These are phyloP conservation scores for Diplodus puntazzo DNA, from an alignment of 2,797 vertebrate genomes.

Conservation along the genomic window DNA sequence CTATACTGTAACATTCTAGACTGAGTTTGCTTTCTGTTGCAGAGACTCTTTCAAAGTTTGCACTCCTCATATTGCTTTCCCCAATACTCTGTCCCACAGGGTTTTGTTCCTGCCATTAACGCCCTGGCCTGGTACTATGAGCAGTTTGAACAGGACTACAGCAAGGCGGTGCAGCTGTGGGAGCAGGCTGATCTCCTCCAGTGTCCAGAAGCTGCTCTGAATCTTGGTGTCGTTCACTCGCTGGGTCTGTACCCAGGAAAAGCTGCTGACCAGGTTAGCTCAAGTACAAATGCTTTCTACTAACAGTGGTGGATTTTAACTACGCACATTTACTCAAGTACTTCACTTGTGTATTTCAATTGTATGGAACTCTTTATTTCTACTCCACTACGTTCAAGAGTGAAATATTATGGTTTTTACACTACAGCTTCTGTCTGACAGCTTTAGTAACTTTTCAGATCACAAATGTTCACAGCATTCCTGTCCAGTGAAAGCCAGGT, in stretches of 20 bases:
- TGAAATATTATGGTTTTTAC: no score
- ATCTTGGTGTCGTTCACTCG: constrained; percentile 84
- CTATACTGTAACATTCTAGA: background rate
- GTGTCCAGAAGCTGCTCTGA: constrained; percentile 85
- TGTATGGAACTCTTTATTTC: no score
- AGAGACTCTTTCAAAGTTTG: background rate
- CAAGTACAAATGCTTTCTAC: constrained; percentile 1
- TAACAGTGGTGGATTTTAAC: background rate
- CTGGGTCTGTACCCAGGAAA: constrained; percentile 85
- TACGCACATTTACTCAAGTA: no score
- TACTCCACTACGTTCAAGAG: no score
- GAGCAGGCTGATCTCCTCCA: constrained; percentile 82
- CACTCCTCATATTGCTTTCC: background rate
- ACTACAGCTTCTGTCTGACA: no score
- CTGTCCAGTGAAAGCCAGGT: no score
- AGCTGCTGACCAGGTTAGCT: constrained; percentile 76
- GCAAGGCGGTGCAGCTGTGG: constrained; percentile 84
- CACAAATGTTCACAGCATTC: no score
- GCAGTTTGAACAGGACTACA: constrained; percentile 81
- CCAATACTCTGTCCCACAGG: constrained; percentile 60
- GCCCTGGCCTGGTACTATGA: constrained; percentile 90
- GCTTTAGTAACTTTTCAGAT: no score
- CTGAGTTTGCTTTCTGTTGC: background rate
- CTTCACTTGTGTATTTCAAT: no score
- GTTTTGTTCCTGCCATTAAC: constrained; percentile 84